These are phyloP conservation scores for Eretmodus cyanostictus DNA, from an alignment of 2,113 vertebrate species.

Conservation along the genomic window DNA sequence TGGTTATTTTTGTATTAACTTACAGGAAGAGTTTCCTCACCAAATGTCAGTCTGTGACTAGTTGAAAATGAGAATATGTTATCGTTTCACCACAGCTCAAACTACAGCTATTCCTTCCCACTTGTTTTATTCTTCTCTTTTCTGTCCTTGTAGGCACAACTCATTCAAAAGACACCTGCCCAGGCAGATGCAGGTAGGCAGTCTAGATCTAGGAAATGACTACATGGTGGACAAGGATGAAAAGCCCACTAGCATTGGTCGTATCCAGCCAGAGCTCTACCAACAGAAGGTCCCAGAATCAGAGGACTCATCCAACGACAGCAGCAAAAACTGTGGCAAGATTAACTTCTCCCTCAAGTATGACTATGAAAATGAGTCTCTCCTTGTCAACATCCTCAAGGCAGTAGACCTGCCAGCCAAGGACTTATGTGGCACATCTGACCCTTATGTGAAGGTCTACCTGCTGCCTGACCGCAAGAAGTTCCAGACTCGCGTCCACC, in stretches of 20 bases:
- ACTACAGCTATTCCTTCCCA: background rate
- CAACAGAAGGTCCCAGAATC: constrained; percentile 83
- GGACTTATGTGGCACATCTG: constrained; percentile 96
- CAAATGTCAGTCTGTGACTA: background rate
- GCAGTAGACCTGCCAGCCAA: constrained; percentile 94
- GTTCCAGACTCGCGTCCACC: constrained; percentile 96
- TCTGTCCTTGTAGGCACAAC: constrained; percentile 82
- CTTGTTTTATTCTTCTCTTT: constrained; percentile 47
- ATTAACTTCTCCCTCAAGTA: constrained; percentile 97
- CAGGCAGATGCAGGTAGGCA: constrained; percentile 89
- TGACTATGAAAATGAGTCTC: constrained; percentile 88
- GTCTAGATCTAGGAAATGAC: constrained; percentile 84
- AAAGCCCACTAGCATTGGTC: constrained; percentile 87
- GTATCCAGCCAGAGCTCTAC: constrained; percentile 92
- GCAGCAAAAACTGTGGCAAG: constrained; percentile 84
- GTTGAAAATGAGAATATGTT: background rate
- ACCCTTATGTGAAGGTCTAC: constrained; percentile 98
- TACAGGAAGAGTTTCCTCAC: background rate
- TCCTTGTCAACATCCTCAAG: constrained; percentile 87
- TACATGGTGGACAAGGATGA: constrained; percentile 70
- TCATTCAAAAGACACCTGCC: constrained; percentile 94
- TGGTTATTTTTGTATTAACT: background rate
- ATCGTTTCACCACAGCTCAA: background rate
- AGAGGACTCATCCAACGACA: constrained; percentile 81
- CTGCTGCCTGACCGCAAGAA: constrained; percentile 97